Conservation (phyloP, 1,140 invertebrate genomes). For the Dolichoris vasculosae region DNA sequence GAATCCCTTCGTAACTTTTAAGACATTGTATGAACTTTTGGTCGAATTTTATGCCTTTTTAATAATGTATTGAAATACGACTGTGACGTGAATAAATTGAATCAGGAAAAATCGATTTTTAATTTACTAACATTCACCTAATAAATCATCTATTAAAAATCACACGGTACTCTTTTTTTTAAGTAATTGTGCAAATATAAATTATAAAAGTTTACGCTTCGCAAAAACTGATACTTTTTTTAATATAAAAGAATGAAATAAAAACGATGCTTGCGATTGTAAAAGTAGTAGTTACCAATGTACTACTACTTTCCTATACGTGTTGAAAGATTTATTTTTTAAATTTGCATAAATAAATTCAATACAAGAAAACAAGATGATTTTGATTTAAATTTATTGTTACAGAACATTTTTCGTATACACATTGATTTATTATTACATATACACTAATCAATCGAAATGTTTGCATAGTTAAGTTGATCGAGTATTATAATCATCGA, state of each 20-base stretch:
- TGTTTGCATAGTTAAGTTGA: conserved; percentile 50
- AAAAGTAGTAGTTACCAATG: too few species aligned
- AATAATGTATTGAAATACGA: conserved; percentile 37
- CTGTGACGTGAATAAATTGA: conserved; percentile 43
- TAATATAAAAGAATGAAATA: neutral
- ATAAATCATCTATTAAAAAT: neutral
- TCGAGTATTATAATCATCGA: conserved; percentile 34
- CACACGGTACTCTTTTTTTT: neutral
- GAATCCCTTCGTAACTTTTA: neutral
- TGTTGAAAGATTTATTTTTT: conserved; percentile 3
- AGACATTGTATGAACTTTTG: neutral
- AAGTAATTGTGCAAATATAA: too few species aligned
- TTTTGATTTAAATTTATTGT: conserved; percentile 58
- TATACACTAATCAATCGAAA: conserved; percentile 53
- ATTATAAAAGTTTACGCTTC: too few species aligned
- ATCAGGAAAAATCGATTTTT: neutral
- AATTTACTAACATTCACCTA: conserved; percentile 8
- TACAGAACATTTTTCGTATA: conserved; percentile 61
- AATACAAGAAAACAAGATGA: neutral
- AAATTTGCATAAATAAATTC: conserved; percentile 18
- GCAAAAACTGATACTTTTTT: neutral
- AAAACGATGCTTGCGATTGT: too few species aligned
- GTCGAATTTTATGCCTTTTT: conserved; percentile 10
- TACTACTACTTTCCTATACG: too few species aligned
- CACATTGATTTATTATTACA: conserved; percentile 61